Evolutionary conservation across 2,113 vertebrate genomes (phyloP).

Genomic region (Aramus guarauna): DNA sequence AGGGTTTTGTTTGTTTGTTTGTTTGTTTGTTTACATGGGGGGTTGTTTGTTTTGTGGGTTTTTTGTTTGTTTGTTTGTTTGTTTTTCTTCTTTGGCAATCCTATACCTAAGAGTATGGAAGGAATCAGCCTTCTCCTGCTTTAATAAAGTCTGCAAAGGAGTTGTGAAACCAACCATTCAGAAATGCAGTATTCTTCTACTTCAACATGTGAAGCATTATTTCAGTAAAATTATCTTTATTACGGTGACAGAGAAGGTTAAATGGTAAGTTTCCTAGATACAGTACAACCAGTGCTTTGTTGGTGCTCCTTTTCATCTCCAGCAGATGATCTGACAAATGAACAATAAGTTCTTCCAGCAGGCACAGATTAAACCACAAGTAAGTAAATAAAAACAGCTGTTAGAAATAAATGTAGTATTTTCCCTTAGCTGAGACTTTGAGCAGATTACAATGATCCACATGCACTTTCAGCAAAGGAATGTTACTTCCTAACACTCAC

Average conservation of each 20-base stretch:
- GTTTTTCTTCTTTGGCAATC: not conserved
- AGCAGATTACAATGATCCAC: not conserved
- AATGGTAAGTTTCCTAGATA: conserved; percentile 9
- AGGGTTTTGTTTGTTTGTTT: not conserved
- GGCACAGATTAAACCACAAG: not conserved
- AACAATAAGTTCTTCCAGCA: not conserved
- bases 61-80: not conserved
- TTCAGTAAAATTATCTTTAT: conserved; percentile 45
- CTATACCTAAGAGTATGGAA: not conserved
- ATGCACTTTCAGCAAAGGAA: not conserved
- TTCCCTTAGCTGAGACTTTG: not conserved
- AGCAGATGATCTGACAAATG: not conserved
- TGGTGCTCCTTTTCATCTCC: not conserved
- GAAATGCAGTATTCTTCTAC: conserved; percentile 5
- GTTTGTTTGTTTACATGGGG: not conserved
- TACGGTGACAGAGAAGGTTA: conserved; percentile 7
- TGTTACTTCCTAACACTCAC: not conserved
- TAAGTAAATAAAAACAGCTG: not conserved
- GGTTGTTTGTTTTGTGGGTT: not conserved
- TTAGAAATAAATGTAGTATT: not conserved
- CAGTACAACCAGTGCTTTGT: not conserved
- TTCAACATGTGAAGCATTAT: not conserved
- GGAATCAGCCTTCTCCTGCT: not conserved
- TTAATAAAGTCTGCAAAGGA: conserved; percentile 32
- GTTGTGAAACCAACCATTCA: not conserved